phyloP scores from a whole-genome alignment of 2,888 invertebrate species.

The Asteroscopus sphinx region DNA sequence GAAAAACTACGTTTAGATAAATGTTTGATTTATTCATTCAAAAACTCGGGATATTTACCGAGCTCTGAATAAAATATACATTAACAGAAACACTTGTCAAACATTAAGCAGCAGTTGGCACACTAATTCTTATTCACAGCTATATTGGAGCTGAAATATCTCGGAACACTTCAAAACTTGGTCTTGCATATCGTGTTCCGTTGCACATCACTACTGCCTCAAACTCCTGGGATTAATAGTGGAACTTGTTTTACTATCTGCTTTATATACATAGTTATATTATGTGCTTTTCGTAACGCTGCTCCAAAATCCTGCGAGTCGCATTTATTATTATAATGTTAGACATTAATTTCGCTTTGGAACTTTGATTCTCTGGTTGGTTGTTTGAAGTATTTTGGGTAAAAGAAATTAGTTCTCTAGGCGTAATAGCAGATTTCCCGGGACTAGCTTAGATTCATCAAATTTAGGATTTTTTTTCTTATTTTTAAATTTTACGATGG shows the following conservation, averaged over 20 bases:
- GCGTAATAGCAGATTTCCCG: slow-evolving; percentile 4
- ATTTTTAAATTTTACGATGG: too few species aligned
- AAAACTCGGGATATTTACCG: slow-evolving; percentile 3
- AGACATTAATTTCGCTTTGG: slow-evolving; percentile 53
- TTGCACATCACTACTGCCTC: slow-evolving; percentile 54
- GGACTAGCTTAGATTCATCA: background rate
- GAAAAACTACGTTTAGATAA: slow-evolving; percentile 1
- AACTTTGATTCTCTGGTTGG: slow-evolving; percentile 56
- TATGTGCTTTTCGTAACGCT: slow-evolving; percentile 45
- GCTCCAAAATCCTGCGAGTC: slow-evolving; percentile 57
- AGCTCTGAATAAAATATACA: slow-evolving; percentile 36
- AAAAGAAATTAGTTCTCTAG: slow-evolving; percentile 33
- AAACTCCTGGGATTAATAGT: slow-evolving; percentile 59
- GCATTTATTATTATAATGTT: slow-evolving; percentile 62
- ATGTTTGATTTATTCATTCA: slow-evolving; percentile 6
- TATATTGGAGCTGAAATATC: slow-evolving; percentile 54
- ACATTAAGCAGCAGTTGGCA: slow-evolving; percentile 51
- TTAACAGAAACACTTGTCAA: slow-evolving; percentile 45
- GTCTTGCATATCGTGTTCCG: slow-evolving; percentile 45
- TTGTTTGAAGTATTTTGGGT: slow-evolving; percentile 41
- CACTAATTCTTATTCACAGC: slow-evolving; percentile 53
- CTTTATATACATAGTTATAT: slow-evolving; percentile 43
- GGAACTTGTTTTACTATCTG: slow-evolving; percentile 58
- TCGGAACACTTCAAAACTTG: slow-evolving; percentile 55
- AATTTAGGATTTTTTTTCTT: background rate